Conservation (phyloP, 2,113 vertebrate species). For the Callipepla californica region DNA sequence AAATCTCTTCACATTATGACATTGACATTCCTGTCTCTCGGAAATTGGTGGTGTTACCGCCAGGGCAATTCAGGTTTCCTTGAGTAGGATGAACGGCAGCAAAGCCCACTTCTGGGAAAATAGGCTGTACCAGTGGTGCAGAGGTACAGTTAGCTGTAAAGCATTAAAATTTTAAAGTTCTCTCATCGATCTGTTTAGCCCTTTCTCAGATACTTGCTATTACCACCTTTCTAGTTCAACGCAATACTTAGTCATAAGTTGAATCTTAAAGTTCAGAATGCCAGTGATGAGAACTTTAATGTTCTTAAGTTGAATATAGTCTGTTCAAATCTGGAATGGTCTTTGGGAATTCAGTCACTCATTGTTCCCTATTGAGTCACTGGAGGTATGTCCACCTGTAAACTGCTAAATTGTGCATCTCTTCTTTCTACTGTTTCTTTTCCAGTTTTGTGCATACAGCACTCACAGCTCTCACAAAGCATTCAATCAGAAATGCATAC, state of each 20-base stretch:
- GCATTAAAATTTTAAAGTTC: not conserved
- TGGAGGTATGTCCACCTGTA: not conserved
- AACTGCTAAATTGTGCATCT: not conserved
- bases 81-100: not conserved
- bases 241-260: not conserved
- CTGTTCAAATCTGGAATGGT: not conserved
- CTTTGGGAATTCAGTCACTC: not conserved
- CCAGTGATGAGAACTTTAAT: not conserved
- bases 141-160: not conserved
- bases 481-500: not conserved
- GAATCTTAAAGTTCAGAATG: not conserved
- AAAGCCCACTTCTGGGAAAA: not conserved
- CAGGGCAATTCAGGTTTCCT: not conserved
- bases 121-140: not conserved
- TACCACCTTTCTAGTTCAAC: not conserved
- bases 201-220: not conserved
- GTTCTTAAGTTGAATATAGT: not conserved
- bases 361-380: not conserved
- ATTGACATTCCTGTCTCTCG: not conserved
- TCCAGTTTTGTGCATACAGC: fast-evolving
- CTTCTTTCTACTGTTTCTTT: not conserved
- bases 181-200: not conserved
- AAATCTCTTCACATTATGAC: not conserved
- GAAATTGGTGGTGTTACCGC: not conserved
- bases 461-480: not conserved